These are phyloP conservation scores for Lagria hirta DNA, from an alignment of 2,888 invertebrate genomes.

Conservation along the genomic window DNA sequence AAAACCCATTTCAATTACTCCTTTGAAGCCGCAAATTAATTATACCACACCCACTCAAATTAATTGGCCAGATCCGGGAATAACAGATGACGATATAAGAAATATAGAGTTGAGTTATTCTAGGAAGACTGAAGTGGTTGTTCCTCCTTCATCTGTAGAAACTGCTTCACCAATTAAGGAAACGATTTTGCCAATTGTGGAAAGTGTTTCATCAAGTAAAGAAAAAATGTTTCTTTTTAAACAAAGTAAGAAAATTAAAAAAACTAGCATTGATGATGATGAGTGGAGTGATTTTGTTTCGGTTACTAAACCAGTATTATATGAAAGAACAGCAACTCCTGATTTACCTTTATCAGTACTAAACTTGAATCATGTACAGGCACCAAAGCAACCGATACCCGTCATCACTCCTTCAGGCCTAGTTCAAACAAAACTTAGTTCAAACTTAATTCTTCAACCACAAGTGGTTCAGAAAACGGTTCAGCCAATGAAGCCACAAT, in stretches of 20 bases:
- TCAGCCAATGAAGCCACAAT: slow-evolving; percentile 24
- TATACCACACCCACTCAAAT: slow-evolving; percentile 53
- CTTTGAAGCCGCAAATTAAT: slow-evolving; percentile 26
- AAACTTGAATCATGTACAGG: slow-evolving; percentile 47
- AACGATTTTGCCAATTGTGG: no score
- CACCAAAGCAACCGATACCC: slow-evolving; percentile 49
- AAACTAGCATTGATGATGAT: slow-evolving; percentile 55
- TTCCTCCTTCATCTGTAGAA: slow-evolving; percentile 1
- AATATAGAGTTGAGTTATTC: slow-evolving; percentile 46
- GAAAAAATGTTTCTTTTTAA: no score
- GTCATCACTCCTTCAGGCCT: slow-evolving; percentile 50
- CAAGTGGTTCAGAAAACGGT: slow-evolving; percentile 25
- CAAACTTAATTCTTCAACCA: slow-evolving; percentile 28
- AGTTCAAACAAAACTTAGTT: slow-evolving; percentile 48
- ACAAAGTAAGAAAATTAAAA: slow-evolving; percentile 10
- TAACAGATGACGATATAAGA: slow-evolving; percentile 49
- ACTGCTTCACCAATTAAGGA: not conserved
- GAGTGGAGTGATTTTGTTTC: slow-evolving; percentile 65
- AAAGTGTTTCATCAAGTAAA: slow-evolving; percentile 1
- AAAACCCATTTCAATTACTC: slow-evolving; percentile 21
- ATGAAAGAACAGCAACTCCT: slow-evolving; percentile 43
- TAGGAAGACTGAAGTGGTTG: slow-evolving; percentile 19
- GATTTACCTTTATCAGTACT: slow-evolving; percentile 50
- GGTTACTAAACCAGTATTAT: slow-evolving; percentile 34
- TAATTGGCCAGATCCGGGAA: slow-evolving; percentile 66